Evolutionary conservation across 2,888 invertebrate species (phyloP).

Genomic region (Hybos culiciformis): DNA sequence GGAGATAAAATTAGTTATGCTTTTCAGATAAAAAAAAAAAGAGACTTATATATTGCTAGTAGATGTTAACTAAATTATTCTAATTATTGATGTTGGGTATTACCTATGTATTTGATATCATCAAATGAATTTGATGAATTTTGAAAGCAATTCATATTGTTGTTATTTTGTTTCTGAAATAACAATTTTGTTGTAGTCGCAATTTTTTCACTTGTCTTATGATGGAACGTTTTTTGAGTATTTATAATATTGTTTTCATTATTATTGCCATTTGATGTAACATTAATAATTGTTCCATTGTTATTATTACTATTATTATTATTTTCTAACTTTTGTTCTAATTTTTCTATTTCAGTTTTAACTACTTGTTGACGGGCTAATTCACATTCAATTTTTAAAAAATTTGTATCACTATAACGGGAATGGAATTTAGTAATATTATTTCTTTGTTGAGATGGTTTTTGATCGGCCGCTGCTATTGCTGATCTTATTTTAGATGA

Average conservation of each 20-base stretch:
- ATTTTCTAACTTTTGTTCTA: constrained; percentile 7
- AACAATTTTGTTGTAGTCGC: constrained; percentile 4
- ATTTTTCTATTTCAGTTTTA: constrained; percentile 9
- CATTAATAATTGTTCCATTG: constrained; percentile 6
- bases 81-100: too few relatives aligned
- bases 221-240: constrained; percentile 14
- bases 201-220: constrained; percentile 11
- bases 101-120: constrained; percentile 20
- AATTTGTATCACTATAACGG: constrained; percentile 24
- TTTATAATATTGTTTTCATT: not conserved
- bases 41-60: too few relatives aligned
- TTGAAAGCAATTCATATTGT: constrained; percentile 12
- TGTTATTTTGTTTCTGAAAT: constrained; percentile 4
- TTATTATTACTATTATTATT: constrained; percentile 9
- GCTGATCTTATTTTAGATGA: not conserved
- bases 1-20: too few relatives aligned
- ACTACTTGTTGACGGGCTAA: constrained; percentile 32
- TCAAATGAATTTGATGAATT: constrained; percentile 13
- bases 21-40: too few relatives aligned
- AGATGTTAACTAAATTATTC: too few relatives aligned
- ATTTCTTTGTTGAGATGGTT: constrained; percentile 5
- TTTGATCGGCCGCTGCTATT: not conserved
- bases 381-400: constrained; percentile 32
- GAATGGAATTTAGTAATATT: constrained; percentile 1
- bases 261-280: not conserved